phyloP scores from a whole-genome alignment of 2,113 vertebrate species.

The Apteryx owenii region DNA sequence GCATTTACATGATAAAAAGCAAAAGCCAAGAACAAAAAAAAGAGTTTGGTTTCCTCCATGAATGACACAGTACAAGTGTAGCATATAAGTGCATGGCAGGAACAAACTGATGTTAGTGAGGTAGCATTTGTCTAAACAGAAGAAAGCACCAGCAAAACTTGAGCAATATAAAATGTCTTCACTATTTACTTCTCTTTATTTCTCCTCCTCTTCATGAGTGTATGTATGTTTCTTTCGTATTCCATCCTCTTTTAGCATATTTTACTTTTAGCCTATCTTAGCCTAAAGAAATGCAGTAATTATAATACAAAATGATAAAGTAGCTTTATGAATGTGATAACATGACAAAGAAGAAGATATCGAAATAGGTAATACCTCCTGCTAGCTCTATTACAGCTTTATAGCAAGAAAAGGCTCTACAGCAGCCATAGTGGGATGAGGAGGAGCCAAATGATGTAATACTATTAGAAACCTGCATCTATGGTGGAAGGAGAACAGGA shows the following conservation, averaged over 20 bases:
- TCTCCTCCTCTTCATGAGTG: neutral
- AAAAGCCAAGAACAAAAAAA: neutral
- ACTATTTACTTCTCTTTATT: neutral
- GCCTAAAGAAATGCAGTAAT: neutral
- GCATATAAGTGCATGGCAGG: neutral
- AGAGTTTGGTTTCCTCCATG: neutral
- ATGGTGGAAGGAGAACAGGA: neutral
- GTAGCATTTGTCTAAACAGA: neutral
- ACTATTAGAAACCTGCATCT: neutral
- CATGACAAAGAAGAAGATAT: neutral
- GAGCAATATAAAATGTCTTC: neutral
- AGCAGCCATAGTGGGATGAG: neutral
- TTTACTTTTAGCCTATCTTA: neutral
- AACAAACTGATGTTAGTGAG: neutral
- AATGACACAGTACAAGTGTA: neutral
- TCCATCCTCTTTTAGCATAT: neutral
- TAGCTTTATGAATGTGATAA: neutral
- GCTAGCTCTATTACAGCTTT: neutral
- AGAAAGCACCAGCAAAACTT: neutral
- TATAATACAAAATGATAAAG: neutral
- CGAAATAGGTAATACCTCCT: neutral
- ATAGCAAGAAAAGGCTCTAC: neutral
- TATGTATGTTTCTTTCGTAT: neutral
- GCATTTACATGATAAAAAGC: neutral
- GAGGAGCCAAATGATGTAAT: neutral